Conservation (phyloP, 2,888 invertebrate species). For the Cataglyphis rosenhaueri region DNA sequence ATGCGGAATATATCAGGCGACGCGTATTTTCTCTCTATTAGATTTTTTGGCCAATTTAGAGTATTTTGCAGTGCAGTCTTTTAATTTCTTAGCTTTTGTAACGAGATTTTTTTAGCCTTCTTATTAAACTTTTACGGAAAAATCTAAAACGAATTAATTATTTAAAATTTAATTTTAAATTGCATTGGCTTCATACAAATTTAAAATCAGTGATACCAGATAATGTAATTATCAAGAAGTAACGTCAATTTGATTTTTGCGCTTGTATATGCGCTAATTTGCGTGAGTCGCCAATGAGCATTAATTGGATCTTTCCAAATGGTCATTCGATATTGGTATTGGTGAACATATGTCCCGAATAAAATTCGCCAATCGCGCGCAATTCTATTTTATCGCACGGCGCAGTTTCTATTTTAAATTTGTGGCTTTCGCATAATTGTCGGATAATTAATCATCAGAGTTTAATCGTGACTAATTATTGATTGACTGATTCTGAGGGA, state of each 20-base stretch:
- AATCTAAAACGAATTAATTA: not conserved
- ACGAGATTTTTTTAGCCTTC: not conserved
- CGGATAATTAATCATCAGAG: conserved; percentile 15
- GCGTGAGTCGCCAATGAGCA: not conserved
- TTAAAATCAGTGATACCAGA: not conserved
- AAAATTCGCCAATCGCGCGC: conserved; percentile 23
- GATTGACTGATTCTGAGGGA: not conserved
- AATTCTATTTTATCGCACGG: not conserved
- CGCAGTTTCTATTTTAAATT: conserved; percentile 17
- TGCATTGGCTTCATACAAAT: not conserved
- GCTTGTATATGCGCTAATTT: not conserved
- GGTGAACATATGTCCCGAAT: conserved; percentile 10
- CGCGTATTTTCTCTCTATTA: conserved; percentile 29
- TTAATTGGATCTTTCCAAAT: conserved; percentile 24
- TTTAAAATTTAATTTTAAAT: not conserved
- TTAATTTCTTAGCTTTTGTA: not conserved
- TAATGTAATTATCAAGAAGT: not conserved
- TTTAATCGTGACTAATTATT: conserved; percentile 3
- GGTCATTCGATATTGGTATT: conserved; percentile 4
- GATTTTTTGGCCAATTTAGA: conserved; percentile 14
- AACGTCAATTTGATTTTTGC: not conserved
- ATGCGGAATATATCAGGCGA: conserved; percentile 13
- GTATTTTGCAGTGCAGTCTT: not conserved
- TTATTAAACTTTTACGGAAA: not conserved
- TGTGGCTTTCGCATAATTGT: not conserved